Evolutionary conservation across 1,140 invertebrate species (phyloP), one percentile per base, ranked within the genome.

Genomic region (Lordiphosa stackelbergi): DNA sequence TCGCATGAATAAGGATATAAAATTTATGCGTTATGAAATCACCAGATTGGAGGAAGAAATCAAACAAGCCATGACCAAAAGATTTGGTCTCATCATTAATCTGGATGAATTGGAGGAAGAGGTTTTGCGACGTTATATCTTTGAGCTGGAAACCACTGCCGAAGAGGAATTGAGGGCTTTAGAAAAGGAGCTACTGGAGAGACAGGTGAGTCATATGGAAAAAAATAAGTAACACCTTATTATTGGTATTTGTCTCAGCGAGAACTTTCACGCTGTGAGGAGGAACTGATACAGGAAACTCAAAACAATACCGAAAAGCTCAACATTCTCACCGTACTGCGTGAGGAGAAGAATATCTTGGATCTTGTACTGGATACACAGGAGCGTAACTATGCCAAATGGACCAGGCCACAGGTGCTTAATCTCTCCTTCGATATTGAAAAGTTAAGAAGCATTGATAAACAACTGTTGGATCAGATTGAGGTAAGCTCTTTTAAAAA

Each of bases 11-110:
- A 73, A 88, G 0, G 91, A 92, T 66, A 88, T 89, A 19, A 88
- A 89, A 41, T 88, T 89, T 28, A 92, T 92, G 91, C 72, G 89
- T 9, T 69, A 54, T 16, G 88, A 89, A 65, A 89, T 91, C 19
- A 85, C 87, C 19, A 68, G 68, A 22, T 66, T 92, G 3, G 89
- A 91, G 60, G 70, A 86, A 31, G 69, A 88, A 31, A 90, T 91
- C 6, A 85, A 87, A 12, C 72, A 89, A 12, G 88, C 89, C 13
- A 91, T 91, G 88, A 85, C 88, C 46, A 88, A 89, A 11, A 91
- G 91, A 69, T 92, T 92, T 65, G 91, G 91, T 1, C 66, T 88
- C 35, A 63, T 89, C 51, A 59, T 91, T n/a, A 89, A 91, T 54
- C 79, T 92, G 0, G 87, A 88, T 45, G 87, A 88, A 57, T 72